Evolutionary conservation across 2,113 vertebrate genomes (phyloP), one percentile per base, ranked within the genome.

Genomic region (Phoxinus phoxinus): DNA sequence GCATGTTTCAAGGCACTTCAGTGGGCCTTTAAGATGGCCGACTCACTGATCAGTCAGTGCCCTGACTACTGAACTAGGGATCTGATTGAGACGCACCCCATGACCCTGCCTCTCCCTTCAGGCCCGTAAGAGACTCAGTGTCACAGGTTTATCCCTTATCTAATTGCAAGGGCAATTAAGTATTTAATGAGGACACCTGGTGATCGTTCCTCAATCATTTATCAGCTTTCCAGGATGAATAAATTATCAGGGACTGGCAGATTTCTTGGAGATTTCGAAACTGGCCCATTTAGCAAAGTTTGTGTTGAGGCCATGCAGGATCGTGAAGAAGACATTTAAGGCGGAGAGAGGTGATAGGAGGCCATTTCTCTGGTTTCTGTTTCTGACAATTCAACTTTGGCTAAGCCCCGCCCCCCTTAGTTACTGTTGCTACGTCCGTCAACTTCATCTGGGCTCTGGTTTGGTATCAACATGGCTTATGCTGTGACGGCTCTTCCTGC

Each of bases 201-300:
- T 86, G 89, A 89, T 86, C 90, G 85, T 88, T 56, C 90, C 91
- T 92, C 93, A 95, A 95, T 94, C 93, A 90, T 93, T 93, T 89
- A 94, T 91, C 92, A 81, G 88, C 93, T 95, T 94, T 94, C 93
- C 92, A 89, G 83, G 41, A 86, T 89, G 89, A 95, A 96, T 95
- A 92, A 95, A 93, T 94, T 92, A 96, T 94, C 89, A 91, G 89
- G 82, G 91, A 73, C 92, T 92, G 89, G 92, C 58, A 85, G n/a
- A 89, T 89, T 91, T 91, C 59, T 69, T 12, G 25, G 76, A 12
- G 51, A 80, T 87, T 89, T 81, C 11, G 19, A 84, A 71, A 79
- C 51, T 41, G 30, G 58, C 74, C 81, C 32, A 79, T 86, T 75
- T 61, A 19, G 48, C 58, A 15, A 11, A 1, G 13, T 84, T 88